Percentiles rank a stretch among this genome's conserved stretches.
These are phyloP conservation scores for Serilophus lunatus DNA, from an alignment of 2,113 vertebrate species.

Conservation along the genomic window DNA sequence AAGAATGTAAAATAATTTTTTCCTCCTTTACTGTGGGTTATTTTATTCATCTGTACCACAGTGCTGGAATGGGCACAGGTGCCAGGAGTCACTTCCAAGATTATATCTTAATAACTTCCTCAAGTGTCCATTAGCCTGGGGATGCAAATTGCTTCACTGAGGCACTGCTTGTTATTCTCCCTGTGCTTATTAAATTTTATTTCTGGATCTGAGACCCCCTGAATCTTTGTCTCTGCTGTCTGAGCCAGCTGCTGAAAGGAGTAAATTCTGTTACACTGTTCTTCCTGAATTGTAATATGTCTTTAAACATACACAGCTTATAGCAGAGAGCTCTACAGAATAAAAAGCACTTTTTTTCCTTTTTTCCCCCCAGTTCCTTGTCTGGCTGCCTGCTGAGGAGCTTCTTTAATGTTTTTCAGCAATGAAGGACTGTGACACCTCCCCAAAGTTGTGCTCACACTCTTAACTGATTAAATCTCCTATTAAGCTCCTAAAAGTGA, in stretches of 20 bases:
- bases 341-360: neutral
- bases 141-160: neutral
- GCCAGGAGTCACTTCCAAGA: neutral
- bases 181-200: neutral
- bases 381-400: neutral
- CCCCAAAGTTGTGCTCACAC: neutral
- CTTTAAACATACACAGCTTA: neutral
- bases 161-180: neutral
- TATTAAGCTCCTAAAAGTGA: accelerated
- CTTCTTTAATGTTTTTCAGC: neutral
- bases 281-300: neutral
- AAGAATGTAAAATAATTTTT: neutral
- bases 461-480: neutral
- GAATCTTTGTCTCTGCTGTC: neutral
- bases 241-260: neutral
- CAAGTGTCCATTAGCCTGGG: neutral
- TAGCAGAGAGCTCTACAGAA: neutral
- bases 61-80: neutral
- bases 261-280: neutral
- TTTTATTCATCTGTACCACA: neutral
- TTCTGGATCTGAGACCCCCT: neutral
- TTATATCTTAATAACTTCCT: neutral
- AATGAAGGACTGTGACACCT: neutral
- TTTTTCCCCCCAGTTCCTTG: neutral
- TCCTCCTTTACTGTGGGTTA: neutral